Evolutionary conservation across 2,888 invertebrate genomes (phyloP), one percentile per base, ranked within the genome.

Genomic region (Tetheella fluctuosa): DNA sequence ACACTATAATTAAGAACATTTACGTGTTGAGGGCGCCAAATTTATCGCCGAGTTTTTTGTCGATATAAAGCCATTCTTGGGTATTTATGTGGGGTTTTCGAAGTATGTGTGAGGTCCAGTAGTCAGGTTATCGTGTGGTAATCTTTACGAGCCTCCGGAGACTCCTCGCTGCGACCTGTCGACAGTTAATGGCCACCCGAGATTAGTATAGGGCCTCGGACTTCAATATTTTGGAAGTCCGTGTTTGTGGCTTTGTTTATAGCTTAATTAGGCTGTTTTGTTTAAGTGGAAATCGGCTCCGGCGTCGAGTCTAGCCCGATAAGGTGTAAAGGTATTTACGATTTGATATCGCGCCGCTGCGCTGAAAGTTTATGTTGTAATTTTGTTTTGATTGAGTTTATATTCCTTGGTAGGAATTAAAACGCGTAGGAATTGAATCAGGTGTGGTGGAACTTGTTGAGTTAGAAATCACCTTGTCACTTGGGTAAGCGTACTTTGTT

Each of bases 211-310:
- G 77, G 77, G 71, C 68, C 64, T 75, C 74, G 73, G 79, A 77
- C 78, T 77, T 75, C 82, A 84, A 87, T 86, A 86, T 91, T 89
- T 88, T 88, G 85, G 85, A 81, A 82, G 83, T 69, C 77, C 86
- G 85, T 92, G 90, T 91, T 89, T 90, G 90, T 89, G 88, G 92
- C 82, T 89, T 91, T 89, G 90, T 92, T 92, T 92, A 93, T 93
- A 86, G 91, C 91, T 93, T 93, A 92, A 93, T 93, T 93, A 92
- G 91, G 82, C 90, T 91, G 90, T 92, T 91, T 90, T 91, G 91
- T 91, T 86, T 88, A 85, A 90, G 84, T 88, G 85, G 86, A 84
- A 85, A 85, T 86, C 78, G 83, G 79, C 79, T 79, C 80, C 82
- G 84, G 84, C 87, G 86, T 83, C 85, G 81, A 73, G 83, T 86